Base-by-base conservation (phyloP, 2,888 invertebrate genomes). In the Trachelus tabidus region DNA sequence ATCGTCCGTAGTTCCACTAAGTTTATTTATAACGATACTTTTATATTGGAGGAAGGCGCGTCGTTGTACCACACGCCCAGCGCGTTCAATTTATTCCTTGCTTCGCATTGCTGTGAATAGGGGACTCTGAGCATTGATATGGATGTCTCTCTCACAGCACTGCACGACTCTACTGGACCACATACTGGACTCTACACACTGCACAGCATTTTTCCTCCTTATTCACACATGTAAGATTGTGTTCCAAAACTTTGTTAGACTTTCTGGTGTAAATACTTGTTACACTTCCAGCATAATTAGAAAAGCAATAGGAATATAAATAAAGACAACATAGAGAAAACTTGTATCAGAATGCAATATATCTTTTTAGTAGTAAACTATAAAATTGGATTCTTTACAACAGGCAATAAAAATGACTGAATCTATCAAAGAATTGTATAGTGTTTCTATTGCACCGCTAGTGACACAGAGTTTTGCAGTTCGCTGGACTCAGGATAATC, bases 401-500 rank as follows among this genome's bases (percentile, higher is more conserved):
- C 23, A 56, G 40, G 23, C 9, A 56, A 56, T 56, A 23, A 56
- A 56, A 56, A 56, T 56, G 40, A 56, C 40, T 56, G 40, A 56
- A 56, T 9, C 23, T 56, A 23, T 82, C 35, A 84, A 82, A 77
- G 89, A 90, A 78, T 79, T 89, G 77, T 88, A 82, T 76, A 87
- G 76, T 71, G 31, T 87, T 6, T 76, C 85, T 31, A 79, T 90
- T 34, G 82, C 83, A 68, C 87, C 90, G 6, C 81, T 89, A 30
- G 86, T 90, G 3, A 81, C 82, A n/a, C 79, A 80, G 12, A 81
- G 83, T 4, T 91, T 91, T 82, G 82, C 88, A 4, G 76, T 84
- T n/a, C 81, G 90, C 79, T 92, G 92, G 92, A 92, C 92, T 0
- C 81, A 86, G 34, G 92, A 92, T 79, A 88, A 92, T 83, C 87